These are phyloP conservation scores for Pentamera pediparva DNA, from an alignment of 53 echinoderm and acorn worm genomes.

Conservation along the genomic window DNA sequence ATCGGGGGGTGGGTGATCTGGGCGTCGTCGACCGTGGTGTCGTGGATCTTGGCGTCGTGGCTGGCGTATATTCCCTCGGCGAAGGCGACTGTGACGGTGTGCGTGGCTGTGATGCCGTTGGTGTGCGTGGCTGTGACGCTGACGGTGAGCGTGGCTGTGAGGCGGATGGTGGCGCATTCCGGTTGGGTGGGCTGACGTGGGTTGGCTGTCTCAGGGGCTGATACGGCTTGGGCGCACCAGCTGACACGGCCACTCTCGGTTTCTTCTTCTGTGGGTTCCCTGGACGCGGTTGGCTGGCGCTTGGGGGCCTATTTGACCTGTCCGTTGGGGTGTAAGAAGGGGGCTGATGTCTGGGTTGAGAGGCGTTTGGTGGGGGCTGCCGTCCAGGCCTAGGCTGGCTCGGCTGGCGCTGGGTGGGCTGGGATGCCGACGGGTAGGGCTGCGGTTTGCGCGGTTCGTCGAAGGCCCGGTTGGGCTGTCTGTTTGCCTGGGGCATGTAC, in stretches of 20 bases:
- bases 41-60: neutral
- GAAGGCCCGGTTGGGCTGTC: slow-evolving; percentile 11
- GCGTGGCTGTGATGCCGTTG: neutral
- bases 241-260: slow-evolving; percentile 4
- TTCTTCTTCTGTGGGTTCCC: slow-evolving; percentile 1
- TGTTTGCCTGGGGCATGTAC: neutral
- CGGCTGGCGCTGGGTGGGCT: neutral
- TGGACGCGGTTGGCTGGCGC: slow-evolving; percentile 18
- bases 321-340: neutral
- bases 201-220: slow-evolving; percentile 22
- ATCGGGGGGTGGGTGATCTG: neutral
- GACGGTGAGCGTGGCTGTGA: slow-evolving; percentile 19
- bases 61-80: neutral
- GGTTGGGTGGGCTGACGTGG: neutral
- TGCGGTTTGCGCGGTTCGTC: slow-evolving; percentile 20
- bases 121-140: slow-evolving; percentile 23
- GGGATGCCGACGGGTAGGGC: slow-evolving; percentile 10
- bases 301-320: neutral
- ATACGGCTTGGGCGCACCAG: slow-evolving; percentile 20
- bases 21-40: neutral
- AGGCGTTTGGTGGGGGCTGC: slow-evolving; percentile 11
- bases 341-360: neutral
- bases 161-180: slow-evolving; percentile 10
- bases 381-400: neutral
- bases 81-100: neutral